Conservation (phyloP, 1,140 invertebrate species). For the Sitophilus oryzae region DNA sequence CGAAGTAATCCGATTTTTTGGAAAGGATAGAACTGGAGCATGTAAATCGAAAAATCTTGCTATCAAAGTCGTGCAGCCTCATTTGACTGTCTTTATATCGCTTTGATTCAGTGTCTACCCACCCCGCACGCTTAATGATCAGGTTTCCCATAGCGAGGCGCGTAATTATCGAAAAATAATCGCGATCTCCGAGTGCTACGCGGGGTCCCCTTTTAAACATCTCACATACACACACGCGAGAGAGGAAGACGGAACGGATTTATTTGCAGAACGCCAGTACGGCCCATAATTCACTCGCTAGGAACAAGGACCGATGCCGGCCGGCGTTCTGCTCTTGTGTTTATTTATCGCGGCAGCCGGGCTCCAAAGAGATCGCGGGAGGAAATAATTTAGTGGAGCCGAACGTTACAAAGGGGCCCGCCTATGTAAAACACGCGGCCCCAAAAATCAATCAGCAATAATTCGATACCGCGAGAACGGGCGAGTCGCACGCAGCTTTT, state of each 20-base stretch:
- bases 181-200: slow-evolving; percentile 9
- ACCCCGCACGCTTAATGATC: neutral
- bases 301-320: slow-evolving; percentile 19
- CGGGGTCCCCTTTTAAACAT: slow-evolving; percentile 4
- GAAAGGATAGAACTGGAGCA: too few species aligned
- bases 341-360: slow-evolving; percentile 25
- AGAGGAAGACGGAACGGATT: neutral
- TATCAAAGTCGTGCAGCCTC: too few species aligned
- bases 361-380: slow-evolving; percentile 30
- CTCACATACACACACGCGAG: neutral
- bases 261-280: neutral
- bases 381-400: slow-evolving; percentile 37
- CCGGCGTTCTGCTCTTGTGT: neutral
- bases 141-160: slow-evolving; percentile 1
- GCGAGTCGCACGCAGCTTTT: slow-evolving; percentile 23
- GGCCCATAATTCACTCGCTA: slow-evolving; percentile 29
- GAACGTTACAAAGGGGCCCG: slow-evolving; percentile 33
- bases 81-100: too few species aligned
- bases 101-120: too few species aligned
- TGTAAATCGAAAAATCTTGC: too few species aligned
- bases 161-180: slow-evolving; percentile 9
- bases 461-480: slow-evolving; percentile 24
- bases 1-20: too few species aligned
- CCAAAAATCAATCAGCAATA: slow-evolving; percentile 40
- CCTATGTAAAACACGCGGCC: slow-evolving; percentile 33